A percentile compares a stretch with the other conserved stretches of the same genome.
Conservation (phyloP, 2,797 vertebrate genomes). For the Taeniopygia guttata region DNA sequence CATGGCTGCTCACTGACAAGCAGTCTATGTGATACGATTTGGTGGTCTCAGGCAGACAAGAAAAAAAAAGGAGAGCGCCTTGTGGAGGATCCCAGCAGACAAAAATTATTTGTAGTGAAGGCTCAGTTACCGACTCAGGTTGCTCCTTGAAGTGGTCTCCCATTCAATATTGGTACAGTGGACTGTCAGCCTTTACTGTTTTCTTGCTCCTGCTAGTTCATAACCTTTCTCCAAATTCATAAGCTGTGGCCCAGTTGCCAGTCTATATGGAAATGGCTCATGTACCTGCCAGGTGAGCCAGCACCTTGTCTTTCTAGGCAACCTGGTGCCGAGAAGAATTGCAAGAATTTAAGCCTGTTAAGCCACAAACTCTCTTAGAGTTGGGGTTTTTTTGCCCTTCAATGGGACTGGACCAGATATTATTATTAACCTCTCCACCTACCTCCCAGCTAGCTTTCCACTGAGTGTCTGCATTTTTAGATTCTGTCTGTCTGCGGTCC, state of each 20-base stretch:
- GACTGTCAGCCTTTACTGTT: not conserved
- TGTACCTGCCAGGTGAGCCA: conserved; percentile 27
- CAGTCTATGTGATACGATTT: not conserved
- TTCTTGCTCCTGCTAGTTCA: not conserved
- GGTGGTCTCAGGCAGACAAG: not conserved
- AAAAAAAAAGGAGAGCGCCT: not conserved
- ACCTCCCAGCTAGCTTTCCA: conserved; percentile 48
- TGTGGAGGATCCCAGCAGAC: not conserved
- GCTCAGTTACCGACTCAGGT: not conserved
- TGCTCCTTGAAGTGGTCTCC: not conserved
- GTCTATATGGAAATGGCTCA: not conserved
- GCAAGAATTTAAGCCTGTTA: conserved; percentile 56
- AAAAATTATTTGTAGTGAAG: not conserved
- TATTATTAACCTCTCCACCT: conserved; percentile 30
- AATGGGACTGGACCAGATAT: conserved; percentile 33
- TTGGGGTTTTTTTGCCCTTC: not conserved
- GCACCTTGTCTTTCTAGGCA: conserved; percentile 26
- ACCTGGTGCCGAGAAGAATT: conserved; percentile 45
- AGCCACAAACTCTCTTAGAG: conserved; percentile 29
- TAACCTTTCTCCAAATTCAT: conserved; percentile 14
- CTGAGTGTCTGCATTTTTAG: conserved; percentile 43
- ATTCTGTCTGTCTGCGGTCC: conserved; percentile 62
- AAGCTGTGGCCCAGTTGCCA: not conserved
- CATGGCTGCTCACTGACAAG: not conserved
- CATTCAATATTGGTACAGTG: not conserved